Evolutionary conservation across 2,113 vertebrate species (phyloP), one percentile per base, ranked within the genome.

Genomic region (Corydoras maculifer): DNA sequence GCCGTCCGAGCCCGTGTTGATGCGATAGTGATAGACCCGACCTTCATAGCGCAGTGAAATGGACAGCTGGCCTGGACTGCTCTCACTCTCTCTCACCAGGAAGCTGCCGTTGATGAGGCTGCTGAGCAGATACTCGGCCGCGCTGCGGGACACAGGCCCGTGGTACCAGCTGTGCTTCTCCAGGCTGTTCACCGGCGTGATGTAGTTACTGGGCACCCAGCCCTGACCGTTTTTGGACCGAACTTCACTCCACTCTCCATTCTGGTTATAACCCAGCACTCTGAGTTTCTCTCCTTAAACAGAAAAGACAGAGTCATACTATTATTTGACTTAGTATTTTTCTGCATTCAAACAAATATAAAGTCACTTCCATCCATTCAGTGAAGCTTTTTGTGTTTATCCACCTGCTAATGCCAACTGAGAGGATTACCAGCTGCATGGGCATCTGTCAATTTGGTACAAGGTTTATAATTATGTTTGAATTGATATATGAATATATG

Each of bases 101-200:
- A 99, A 99, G 77, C 95, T 98, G 85, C 97, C 97, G 0, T 99
- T 99, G 84, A 99, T 99, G 3, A 97, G 91, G 62, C 95, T 98
- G 78, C 95, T 98, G 58, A 99, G 89, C 30, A 99, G 92, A 59
- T 99, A 99, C 85, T 99, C 97, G 0, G 97, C 97, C 0, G 97
- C 97, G 0, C 93, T 98, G 83, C 97, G 94, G 0, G 97, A 99
- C 83, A 99, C 96, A 0, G 97, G 97, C 25, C 97, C 97, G 0
- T 99, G 97, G 87, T 98, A 99, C 97, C 97, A 99, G 25, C 96
- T 98, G 71, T 99, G 97, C 75, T 99, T 99, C 80, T 99, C 97
- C 83, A 99, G 88, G 73, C 97, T 99, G 89, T 98, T 99, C 73
- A 99, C 97, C 0, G 96, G 96, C 0, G 96, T 98, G 88, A 99